These are phyloP conservation scores for Oryzias javanicus DNA, from an alignment of 2,113 vertebrate species.

Conservation along the genomic window DNA sequence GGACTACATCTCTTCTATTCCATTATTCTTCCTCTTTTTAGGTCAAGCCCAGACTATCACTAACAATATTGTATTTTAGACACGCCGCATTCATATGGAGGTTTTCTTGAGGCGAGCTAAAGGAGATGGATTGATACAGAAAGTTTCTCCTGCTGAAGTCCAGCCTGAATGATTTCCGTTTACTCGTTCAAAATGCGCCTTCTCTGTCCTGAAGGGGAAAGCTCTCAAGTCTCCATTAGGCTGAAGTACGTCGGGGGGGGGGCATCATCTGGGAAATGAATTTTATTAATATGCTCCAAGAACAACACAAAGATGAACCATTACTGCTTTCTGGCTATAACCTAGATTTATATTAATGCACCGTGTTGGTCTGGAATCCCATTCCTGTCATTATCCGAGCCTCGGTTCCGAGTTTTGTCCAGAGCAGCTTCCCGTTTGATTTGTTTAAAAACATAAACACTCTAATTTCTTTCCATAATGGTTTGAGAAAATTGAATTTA, in stretches of 20 bases:
- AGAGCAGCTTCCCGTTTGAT: neutral
- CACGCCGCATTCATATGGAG: conserved; percentile 1
- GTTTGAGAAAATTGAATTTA: conserved; percentile 6
- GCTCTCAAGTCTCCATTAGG: conserved; percentile 20
- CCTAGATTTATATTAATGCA: conserved; percentile 15
- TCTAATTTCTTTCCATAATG: neutral
- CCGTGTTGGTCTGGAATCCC: conserved; percentile 13
- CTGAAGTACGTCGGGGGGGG: conserved; percentile 10
- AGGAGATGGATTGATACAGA: neutral
- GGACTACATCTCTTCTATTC: conserved; percentile 10
- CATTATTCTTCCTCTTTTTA: conserved; percentile 5
- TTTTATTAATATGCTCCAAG: conserved; percentile 17
- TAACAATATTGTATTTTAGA: conserved; percentile 20
- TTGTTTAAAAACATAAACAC: neutral
- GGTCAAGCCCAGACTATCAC: conserved; percentile 12
- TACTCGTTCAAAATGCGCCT: neutral
- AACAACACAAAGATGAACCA: conserved; percentile 12
- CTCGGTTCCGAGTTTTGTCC: neutral
- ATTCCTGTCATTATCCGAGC: conserved; percentile 9
- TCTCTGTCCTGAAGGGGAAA: conserved; percentile 22
- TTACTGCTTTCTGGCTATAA: conserved; percentile 24
- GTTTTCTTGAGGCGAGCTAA: conserved; percentile 5
- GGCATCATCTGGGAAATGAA: conserved; percentile 12
- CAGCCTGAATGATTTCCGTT: conserved; percentile 5
- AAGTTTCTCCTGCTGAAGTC: conserved; percentile 14